phyloP scores from a whole-genome alignment of 2,113 vertebrate species.

The Oryzias woworae region DNA sequence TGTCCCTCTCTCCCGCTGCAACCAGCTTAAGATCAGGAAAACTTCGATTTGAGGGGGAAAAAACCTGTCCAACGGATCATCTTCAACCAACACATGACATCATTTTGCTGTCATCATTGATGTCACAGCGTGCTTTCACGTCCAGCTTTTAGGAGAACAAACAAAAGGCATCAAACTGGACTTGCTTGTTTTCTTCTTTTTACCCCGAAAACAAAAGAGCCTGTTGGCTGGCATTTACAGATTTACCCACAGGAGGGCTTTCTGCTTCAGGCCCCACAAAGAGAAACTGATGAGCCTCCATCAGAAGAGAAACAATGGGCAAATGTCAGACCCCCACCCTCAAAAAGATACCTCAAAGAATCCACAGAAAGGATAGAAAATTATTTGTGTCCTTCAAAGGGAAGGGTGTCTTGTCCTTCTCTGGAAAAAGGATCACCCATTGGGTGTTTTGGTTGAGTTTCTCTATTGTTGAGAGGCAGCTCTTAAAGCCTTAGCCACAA shows the following conservation, averaged over 20 bases:
- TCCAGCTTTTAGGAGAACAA: not conserved
- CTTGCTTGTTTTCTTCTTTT: constrained; percentile 17
- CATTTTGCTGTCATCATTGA: too few species aligned
- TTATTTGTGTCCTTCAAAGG: constrained; percentile 26
- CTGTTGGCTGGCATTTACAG: constrained; percentile 68
- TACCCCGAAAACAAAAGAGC: constrained; percentile 54
- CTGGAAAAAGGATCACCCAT: constrained; percentile 12
- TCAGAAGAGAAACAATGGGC: constrained; percentile 54
- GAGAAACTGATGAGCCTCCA: constrained; percentile 46
- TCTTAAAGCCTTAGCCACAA: not conserved
- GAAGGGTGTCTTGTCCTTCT: constrained; percentile 6
- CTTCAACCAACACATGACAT: too few species aligned
- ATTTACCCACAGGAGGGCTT: constrained; percentile 57
- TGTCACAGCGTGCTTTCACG: constrained; percentile 9
- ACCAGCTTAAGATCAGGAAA: too few species aligned
- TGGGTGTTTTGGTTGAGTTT: constrained; percentile 4
- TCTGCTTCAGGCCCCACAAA: constrained; percentile 37
- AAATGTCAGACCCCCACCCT: constrained; percentile 52
- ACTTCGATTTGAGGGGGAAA: too few species aligned
- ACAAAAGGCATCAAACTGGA: constrained; percentile 35
- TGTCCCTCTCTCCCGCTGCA: not conserved
- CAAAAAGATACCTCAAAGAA: constrained; percentile 48
- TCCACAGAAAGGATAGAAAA: constrained; percentile 16
- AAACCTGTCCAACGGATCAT: too few species aligned
- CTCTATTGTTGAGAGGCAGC: constrained; percentile 9